Conservation (phyloP, 2,797 vertebrate genomes). For the Florisuga fusca region DNA sequence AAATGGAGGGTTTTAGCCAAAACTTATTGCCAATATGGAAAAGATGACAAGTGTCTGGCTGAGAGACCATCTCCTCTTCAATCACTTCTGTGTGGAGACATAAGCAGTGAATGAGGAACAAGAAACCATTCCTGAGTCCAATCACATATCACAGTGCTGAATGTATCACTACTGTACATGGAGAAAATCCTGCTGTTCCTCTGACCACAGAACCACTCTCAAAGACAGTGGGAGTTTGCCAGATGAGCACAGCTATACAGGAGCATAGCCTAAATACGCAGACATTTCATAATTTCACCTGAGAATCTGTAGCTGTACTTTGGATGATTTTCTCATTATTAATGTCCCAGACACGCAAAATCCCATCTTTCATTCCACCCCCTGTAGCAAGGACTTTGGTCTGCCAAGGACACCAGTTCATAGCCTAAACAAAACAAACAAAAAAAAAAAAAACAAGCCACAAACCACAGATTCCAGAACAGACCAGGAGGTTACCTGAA, state of each 20-base stretch:
- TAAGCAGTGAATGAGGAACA: background rate
- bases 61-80: background rate
- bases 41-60: background rate
- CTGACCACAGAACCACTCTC: background rate
- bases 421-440: constrained; percentile 65
- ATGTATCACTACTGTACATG: background rate
- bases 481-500: background rate
- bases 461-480: background rate
- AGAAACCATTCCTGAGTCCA: background rate
- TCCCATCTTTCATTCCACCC: constrained; percentile 83
- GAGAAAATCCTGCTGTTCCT: background rate
- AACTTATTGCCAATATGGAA: background rate
- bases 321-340: constrained; percentile 73
- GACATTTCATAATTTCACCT: constrained; percentile 77
- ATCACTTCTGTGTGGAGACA: background rate
- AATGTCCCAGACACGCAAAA: constrained; percentile 82
- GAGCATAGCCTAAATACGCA: background rate
- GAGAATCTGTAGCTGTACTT: constrained; percentile 78
- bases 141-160: background rate
- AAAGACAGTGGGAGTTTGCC: background rate
- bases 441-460: background rate
- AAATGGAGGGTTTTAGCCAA: background rate
- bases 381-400: constrained; percentile 78
- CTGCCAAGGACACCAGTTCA: constrained; percentile 87
- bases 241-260: background rate